Percentiles rank a stretch among this genome's conserved stretches.
These are phyloP conservation scores for Hypotaenidia okinawae DNA, from an alignment of 2,797 vertebrate species.

Conservation along the genomic window DNA sequence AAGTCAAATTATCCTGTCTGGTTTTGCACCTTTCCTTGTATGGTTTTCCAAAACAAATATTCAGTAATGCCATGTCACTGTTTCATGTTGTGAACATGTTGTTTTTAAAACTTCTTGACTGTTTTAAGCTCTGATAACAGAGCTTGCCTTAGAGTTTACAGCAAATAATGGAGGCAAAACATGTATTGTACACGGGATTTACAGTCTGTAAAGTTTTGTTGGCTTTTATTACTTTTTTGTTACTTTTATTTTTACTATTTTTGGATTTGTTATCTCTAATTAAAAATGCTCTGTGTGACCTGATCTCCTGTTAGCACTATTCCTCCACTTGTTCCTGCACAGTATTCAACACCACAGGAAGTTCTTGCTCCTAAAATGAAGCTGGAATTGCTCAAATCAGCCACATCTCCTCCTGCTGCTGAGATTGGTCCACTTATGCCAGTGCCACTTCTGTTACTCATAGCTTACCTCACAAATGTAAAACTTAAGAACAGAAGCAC, in stretches of 20 bases:
- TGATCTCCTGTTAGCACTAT: neutral
- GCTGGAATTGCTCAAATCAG: neutral
- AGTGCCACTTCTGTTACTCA: neutral
- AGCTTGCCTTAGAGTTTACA: neutral
- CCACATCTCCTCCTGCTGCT: neutral
- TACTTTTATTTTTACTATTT: neutral
- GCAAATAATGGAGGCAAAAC: neutral
- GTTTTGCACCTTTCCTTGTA: neutral
- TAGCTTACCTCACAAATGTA: neutral
- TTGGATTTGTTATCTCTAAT: neutral
- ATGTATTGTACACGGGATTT: fast-evolving
- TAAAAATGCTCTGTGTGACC: neutral
- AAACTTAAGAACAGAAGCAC: neutral
- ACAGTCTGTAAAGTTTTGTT: neutral
- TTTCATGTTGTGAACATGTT: neutral
- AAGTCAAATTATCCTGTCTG: neutral
- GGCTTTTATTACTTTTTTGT: neutral
- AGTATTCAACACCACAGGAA: neutral
- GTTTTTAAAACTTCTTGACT: neutral
- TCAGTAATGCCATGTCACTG: neutral
- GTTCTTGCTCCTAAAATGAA: neutral
- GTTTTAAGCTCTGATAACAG: neutral
- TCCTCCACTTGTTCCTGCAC: neutral
- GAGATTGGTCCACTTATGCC: neutral
- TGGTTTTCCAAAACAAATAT: neutral